phyloP scores from a whole-genome alignment of 2,113 vertebrate genomes.

The Pelodiscus sinensis region DNA sequence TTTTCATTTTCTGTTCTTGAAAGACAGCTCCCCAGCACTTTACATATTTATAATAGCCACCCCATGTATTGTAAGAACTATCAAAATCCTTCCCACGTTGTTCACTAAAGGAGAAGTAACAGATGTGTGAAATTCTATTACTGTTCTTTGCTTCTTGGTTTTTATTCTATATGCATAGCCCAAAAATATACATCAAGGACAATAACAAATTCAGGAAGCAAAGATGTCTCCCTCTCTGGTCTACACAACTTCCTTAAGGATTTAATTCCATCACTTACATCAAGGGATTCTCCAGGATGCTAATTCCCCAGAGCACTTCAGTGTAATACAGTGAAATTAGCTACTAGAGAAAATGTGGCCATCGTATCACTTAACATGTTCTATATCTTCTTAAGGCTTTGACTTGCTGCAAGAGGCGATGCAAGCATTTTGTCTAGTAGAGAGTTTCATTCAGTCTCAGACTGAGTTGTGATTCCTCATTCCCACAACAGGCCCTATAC shows the following conservation, averaged over 20 bases:
- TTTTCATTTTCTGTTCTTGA: not conserved
- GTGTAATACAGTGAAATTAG: not conserved
- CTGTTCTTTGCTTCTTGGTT: not conserved
- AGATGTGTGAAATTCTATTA: not conserved
- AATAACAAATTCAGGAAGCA: not conserved
- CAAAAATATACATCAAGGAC: too few species aligned
- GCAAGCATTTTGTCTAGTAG: rapidly evolving
- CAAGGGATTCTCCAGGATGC: not conserved
- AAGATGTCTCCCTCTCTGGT: not conserved
- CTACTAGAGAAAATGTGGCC: not conserved
- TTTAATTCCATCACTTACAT: not conserved
- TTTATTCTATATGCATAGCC: too few species aligned
- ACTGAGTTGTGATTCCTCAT: not conserved
- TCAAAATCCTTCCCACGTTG: not conserved
- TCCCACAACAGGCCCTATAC: rapidly evolving
- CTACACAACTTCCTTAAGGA: not conserved
- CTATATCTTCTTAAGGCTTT: not conserved
- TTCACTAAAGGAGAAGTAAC: not conserved
- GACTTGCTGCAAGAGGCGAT: not conserved
- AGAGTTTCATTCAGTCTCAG: not conserved
- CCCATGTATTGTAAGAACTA: not conserved
- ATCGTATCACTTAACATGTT: not conserved
- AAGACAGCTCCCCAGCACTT: not conserved
- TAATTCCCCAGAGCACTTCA: not conserved
- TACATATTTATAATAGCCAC: not conserved